A percentile compares a stretch with the other conserved stretches of the same genome.
Evolutionary conservation across 2,888 invertebrate genomes (phyloP).

Genomic region (Nomada goodeniana): DNA sequence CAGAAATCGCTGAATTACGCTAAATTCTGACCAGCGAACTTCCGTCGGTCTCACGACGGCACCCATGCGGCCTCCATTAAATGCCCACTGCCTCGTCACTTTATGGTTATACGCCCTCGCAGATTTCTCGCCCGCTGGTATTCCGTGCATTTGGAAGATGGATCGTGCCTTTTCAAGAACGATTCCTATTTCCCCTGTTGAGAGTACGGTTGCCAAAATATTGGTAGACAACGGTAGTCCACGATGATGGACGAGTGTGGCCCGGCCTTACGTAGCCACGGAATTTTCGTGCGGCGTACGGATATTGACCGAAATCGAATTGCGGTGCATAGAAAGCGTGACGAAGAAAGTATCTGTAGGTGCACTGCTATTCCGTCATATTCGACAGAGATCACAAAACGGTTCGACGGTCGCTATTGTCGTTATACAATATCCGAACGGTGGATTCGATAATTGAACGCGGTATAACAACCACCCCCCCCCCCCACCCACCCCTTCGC

Average conservation of each 20-base stretch:
- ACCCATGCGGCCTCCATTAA: conserved; percentile 42
- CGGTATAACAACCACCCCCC: neutral
- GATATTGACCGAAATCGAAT: neutral
- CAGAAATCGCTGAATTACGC: conserved; percentile 83
- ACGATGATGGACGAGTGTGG: conserved; percentile 61
- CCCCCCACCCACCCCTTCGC: too few species aligned
- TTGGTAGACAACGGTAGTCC: conserved; percentile 35
- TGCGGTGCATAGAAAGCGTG: too few species aligned
- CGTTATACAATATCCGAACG: too few species aligned
- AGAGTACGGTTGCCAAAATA: conserved; percentile 64
- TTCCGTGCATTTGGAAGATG: conserved; percentile 54
- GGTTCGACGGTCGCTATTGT: too few species aligned
- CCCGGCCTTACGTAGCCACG: neutral
- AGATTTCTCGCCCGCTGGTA: conserved; percentile 20
- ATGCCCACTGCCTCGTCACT: conserved; percentile 43
- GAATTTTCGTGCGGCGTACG: too few species aligned
- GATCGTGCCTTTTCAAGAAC: conserved; percentile 48
- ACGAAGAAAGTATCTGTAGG: too few species aligned
- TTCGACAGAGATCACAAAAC: too few species aligned
- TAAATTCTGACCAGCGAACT: conserved; percentile 69
- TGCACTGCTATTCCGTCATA: too few species aligned
- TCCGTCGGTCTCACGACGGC: conserved; percentile 32
- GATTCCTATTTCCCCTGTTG: conserved; percentile 13
- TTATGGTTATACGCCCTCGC: conserved; percentile 43
- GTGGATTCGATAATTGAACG: conserved; percentile 32